Percentiles rank a stretch among this genome's conserved stretches.
These are phyloP conservation scores for Hypolimnas misippus DNA, from an alignment of 2,888 invertebrate genomes.

Conservation along the genomic window DNA sequence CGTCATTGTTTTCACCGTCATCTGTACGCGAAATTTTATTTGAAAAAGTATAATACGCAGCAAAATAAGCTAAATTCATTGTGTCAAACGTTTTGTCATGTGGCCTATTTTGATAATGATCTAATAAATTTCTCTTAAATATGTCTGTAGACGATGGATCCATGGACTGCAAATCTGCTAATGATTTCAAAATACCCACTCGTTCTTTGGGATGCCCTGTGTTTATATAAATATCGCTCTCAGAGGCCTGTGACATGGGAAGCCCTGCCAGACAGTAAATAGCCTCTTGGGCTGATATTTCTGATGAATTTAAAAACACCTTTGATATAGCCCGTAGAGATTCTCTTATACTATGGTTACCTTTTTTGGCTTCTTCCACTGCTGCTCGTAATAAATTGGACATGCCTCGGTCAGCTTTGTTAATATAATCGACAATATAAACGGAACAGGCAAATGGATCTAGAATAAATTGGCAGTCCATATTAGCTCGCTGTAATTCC, in stretches of 20 bases:
- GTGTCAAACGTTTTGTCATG: background rate
- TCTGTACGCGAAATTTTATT: background rate
- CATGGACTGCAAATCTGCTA: background rate
- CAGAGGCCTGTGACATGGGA: background rate
- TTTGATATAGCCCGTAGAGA: conserved; percentile 35
- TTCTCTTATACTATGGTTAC: conserved; percentile 44
- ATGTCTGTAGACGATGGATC: background rate
- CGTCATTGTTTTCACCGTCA: background rate
- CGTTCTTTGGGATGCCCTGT: background rate
- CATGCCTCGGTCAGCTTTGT: conserved; percentile 29
- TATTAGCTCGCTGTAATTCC: conserved; percentile 46
- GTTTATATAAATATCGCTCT: background rate
- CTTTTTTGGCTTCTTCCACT: conserved; percentile 44
- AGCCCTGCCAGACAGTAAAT: background rate
- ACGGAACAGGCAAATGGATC: conserved; percentile 38
- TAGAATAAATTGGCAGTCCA: conserved; percentile 52
- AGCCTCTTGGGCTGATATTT: conserved; percentile 4
- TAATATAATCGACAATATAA: conserved; percentile 50
- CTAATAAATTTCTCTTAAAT: background rate
- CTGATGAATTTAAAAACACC: conserved; percentile 43
- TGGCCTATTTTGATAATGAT: conserved; percentile 3
- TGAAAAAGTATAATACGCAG: background rate
- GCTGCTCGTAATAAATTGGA: conserved; percentile 33
- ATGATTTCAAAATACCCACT: background rate
- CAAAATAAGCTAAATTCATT: conserved; percentile 8